phyloP scores from a whole-genome alignment of 2,888 invertebrate species.

The Rhagonycha fulva region DNA sequence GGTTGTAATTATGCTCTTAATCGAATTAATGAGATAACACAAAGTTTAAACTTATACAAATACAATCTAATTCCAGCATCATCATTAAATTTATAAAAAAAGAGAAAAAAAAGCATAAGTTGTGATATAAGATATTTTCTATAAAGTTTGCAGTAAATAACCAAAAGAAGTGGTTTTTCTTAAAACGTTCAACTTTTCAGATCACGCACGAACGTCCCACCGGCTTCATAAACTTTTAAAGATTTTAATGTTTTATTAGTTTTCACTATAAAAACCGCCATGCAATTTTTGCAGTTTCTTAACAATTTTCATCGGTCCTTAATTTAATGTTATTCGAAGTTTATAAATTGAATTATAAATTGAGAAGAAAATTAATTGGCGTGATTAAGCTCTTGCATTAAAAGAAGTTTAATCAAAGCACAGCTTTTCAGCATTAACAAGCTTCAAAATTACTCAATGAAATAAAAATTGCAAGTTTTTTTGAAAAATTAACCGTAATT shows the following conservation, averaged over 20 bases:
- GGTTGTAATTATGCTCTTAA: neutral
- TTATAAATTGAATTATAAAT: neutral
- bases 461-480: neutral
- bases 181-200: conserved; percentile 10
- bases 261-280: neutral
- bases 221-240: conserved; percentile 8
- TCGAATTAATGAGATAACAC: neutral
- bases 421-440: neutral
- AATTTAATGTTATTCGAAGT: neutral
- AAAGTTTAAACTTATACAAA: neutral
- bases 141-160: neutral
- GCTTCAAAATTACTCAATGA: neutral
- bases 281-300: neutral
- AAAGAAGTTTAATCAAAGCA: neutral
- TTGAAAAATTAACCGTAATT: neutral
- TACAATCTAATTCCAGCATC: neutral
- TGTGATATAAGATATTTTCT: neutral
- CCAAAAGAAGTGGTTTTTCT: neutral
- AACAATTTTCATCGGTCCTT: neutral
- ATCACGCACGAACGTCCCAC: conserved; percentile 8
- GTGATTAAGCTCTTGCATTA: neutral
- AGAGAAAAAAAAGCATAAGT: neutral
- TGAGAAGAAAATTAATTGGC: neutral
- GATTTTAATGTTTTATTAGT: conserved; percentile 12
- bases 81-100: neutral